Percentiles rank a stretch among this genome's conserved stretches.
Evolutionary conservation across 2,113 vertebrate genomes (phyloP).

Genomic region (Pangasianodon hypophthalmus): DNA sequence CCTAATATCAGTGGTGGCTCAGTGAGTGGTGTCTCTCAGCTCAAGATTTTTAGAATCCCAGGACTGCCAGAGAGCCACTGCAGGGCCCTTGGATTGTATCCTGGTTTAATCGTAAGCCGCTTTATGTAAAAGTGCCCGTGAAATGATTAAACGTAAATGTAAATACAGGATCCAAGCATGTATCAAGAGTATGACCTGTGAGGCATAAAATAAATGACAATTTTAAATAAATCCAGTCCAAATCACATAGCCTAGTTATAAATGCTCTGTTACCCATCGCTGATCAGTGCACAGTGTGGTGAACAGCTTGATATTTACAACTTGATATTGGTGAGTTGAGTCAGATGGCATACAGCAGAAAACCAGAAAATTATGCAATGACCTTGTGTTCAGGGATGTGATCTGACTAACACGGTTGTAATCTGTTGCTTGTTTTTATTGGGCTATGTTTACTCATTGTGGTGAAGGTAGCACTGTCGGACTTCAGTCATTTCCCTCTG

Average conservation of each 20-base stretch:
- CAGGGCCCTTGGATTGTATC: not conserved
- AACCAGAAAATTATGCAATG: conserved; percentile 1
- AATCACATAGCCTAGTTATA: not conserved
- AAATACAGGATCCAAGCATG: not conserved
- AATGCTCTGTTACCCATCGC: not conserved
- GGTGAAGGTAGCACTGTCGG: too few relatives aligned
- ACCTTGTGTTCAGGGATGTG: not conserved
- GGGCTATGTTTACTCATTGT: not conserved
- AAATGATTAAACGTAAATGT: not conserved
- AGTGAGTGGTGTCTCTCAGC: not conserved
- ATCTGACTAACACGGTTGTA: not conserved
- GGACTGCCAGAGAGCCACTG: not conserved
- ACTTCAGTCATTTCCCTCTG: not conserved
- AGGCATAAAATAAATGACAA: not conserved
- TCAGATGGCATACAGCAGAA: not conserved
- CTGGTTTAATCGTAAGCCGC: not conserved
- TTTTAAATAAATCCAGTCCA: not conserved
- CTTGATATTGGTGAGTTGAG: not conserved
- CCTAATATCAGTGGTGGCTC: not conserved
- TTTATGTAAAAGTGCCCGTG: not conserved
- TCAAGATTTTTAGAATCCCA: not conserved
- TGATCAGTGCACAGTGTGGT: not conserved
- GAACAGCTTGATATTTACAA: not conserved
- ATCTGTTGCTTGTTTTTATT: not conserved
- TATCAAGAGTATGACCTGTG: not conserved